Evolutionary conservation across 2,797 vertebrate genomes (phyloP).

Genomic region (Bradypodion pumilum): DNA sequence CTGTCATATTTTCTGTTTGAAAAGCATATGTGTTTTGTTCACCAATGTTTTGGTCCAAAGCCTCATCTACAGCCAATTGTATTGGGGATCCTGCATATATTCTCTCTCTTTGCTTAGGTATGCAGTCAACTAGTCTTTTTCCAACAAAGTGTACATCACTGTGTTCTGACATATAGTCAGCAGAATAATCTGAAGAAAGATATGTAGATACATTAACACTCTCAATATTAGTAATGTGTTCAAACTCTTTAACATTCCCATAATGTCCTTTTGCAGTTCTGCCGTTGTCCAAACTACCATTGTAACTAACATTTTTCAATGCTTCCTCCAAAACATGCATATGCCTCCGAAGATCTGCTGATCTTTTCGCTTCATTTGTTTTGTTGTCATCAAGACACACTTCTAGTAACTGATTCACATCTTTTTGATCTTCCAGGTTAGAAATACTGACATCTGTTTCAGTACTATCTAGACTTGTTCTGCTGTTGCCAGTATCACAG

Average conservation of each 20-base stretch:
- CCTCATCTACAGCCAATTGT: conserved; percentile 12
- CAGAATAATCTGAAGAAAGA: not conserved
- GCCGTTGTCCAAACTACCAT: conserved; percentile 21
- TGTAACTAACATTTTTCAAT: not conserved
- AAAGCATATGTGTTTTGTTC: not conserved
- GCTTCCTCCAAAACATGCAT: conserved; percentile 2
- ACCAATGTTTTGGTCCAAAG: not conserved
- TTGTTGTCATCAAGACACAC: conserved; percentile 20
- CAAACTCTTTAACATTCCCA: conserved; percentile 17
- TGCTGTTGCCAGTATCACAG: conserved; percentile 28
- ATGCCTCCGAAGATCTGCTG: not conserved
- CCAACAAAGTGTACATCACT: not conserved
- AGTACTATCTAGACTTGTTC: conserved; percentile 18
- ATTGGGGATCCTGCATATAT: conserved; percentile 1
- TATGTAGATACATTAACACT: accelerated
- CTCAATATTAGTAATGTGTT: not conserved
- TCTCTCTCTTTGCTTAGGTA: conserved; percentile 25
- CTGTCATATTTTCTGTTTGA: conserved; percentile 15
- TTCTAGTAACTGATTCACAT: conserved; percentile 28
- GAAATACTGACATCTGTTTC: conserved; percentile 48
- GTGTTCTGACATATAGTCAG: conserved; percentile 31
- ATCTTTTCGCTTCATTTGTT: conserved; percentile 24
- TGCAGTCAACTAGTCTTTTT: conserved; percentile 20
- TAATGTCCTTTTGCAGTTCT: not conserved
- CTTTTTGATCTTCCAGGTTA: conserved; percentile 35